phyloP scores from a whole-genome alignment of 2,888 invertebrate genomes.

The Drosophila colorata region DNA sequence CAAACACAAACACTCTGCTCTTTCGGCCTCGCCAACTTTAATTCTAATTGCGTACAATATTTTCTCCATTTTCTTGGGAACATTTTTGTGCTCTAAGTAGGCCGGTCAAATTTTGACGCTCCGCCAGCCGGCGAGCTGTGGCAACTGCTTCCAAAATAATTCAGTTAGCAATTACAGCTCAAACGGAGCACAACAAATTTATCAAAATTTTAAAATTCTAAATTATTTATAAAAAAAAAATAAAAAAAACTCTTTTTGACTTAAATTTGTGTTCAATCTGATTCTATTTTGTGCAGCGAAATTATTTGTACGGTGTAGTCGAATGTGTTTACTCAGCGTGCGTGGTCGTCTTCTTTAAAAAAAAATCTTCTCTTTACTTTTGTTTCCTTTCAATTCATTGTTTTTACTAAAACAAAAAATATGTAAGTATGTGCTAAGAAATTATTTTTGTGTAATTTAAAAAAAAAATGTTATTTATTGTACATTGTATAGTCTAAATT shows the following conservation, averaged over 20 bases:
- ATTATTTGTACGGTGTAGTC: not conserved
- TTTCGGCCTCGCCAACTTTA: not conserved
- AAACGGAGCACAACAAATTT: slow-evolving; percentile 10
- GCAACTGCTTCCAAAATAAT: not conserved
- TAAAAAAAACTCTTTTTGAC: not conserved
- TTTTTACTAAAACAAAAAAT: no score
- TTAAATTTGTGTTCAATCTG: not conserved
- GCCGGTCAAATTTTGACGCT: not conserved
- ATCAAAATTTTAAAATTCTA: slow-evolving; percentile 17
- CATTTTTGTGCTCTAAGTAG: slow-evolving; percentile 2
- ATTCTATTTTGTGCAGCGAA: not conserved
- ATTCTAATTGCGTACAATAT: not conserved
- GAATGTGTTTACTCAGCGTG: not conserved
- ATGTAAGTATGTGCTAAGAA: not conserved
- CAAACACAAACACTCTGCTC: slow-evolving; percentile 28
- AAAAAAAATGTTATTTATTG: no score
- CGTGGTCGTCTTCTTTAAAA: not conserved
- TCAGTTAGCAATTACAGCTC: slow-evolving; percentile 22
- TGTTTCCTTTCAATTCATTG: no score
- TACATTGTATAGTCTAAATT: no score
- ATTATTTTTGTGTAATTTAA: no score
- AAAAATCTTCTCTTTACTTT: not conserved
- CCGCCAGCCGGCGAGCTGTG: not conserved
- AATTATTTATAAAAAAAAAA: no score
- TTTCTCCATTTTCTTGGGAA: not conserved